phyloP scores from a whole-genome alignment of 2,888 invertebrate species.

The Eilema griseolum region DNA sequence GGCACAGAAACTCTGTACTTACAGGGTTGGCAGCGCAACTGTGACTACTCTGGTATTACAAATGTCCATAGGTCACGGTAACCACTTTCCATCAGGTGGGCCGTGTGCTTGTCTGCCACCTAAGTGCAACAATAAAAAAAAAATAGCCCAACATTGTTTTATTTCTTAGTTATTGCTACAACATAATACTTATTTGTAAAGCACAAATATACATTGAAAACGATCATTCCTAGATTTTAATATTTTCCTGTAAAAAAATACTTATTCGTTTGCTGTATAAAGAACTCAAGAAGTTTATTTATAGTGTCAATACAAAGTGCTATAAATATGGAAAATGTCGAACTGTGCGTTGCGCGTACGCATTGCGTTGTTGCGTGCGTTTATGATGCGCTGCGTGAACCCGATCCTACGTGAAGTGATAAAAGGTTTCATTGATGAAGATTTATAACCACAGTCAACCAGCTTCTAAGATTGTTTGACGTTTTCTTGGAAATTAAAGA shows the following conservation, averaged over 20 bases:
- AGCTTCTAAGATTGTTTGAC: conserved; percentile 58
- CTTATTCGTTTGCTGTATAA: not conserved
- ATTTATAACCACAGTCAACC: conserved; percentile 69
- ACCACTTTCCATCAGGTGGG: too few relatives aligned
- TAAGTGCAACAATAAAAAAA: too few relatives aligned
- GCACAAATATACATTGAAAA: not conserved
- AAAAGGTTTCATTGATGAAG: conserved; percentile 75
- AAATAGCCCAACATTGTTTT: too few relatives aligned
- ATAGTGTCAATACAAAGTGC: conserved; percentile 50
- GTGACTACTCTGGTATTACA: too few relatives aligned
- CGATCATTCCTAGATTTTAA: not conserved
- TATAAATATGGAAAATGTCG: conserved; percentile 61
- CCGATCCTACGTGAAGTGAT: conserved; percentile 64
- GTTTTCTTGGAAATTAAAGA: conserved; percentile 61
- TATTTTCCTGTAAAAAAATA: not conserved
- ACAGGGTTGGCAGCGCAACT: too few relatives aligned
- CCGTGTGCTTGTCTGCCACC: too few relatives aligned
- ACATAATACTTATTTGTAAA: too few relatives aligned
- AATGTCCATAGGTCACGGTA: too few relatives aligned
- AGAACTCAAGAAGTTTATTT: conserved; percentile 28
- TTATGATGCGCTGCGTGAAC: conserved; percentile 55
- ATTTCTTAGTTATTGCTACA: not conserved
- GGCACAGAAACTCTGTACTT: too few relatives aligned
- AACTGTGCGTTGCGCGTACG: conserved; percentile 36
- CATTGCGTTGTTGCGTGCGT: conserved; percentile 52